phyloP scores from a whole-genome alignment of 2,797 vertebrate species.

The Potorous gilbertii region DNA sequence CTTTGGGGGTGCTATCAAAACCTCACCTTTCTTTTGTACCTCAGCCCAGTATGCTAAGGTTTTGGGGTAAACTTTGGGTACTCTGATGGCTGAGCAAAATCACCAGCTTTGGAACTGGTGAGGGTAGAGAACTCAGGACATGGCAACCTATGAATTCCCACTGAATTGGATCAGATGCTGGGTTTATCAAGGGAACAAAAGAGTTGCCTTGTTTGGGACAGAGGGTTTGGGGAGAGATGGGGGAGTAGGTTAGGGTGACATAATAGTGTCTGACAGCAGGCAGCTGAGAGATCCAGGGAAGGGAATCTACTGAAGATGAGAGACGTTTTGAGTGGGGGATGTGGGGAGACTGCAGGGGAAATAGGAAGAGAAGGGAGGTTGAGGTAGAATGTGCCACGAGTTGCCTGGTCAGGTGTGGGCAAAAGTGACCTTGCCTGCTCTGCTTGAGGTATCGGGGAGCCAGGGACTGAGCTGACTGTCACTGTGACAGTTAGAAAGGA shows the following conservation, averaged over 20 bases:
- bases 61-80: not conserved
- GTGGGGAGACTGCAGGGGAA: not conserved
- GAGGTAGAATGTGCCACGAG: conserved; percentile 17
- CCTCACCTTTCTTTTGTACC: conserved; percentile 25
- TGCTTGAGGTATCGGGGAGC: not conserved
- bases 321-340: not conserved
- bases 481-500: not conserved
- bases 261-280: conserved; percentile 9
- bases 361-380: not conserved
- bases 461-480: accelerated
- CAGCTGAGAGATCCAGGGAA: not conserved
- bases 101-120: not conserved
- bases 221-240: not conserved
- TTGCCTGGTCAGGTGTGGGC: not conserved
- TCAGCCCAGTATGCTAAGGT: not conserved
- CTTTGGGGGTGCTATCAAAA: not conserved
- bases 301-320: not conserved
- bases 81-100: not conserved
- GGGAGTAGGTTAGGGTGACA: not conserved
- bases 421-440: conserved; percentile 58
- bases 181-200: conserved; percentile 26
- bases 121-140: not conserved
- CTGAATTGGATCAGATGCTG: not conserved
- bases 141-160: conserved; percentile 10
- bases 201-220: not conserved